Percentiles rank a stretch among this genome's conserved stretches.
phyloP scores from a whole-genome alignment of 35 echinoderm and acorn worm genomes.

The Eucidaris tribuloides region DNA sequence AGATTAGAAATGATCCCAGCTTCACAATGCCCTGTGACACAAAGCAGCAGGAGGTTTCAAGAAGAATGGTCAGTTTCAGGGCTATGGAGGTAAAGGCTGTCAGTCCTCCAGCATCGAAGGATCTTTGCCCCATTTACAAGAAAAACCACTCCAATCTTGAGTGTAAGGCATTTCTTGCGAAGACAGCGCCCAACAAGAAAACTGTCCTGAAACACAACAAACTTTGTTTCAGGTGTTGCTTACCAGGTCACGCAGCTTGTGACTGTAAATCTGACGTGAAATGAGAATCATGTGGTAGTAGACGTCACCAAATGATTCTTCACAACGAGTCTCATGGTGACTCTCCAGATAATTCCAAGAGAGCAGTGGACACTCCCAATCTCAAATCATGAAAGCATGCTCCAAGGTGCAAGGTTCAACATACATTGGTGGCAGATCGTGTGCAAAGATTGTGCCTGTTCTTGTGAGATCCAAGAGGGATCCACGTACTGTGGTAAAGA shows the following conservation, averaged over 20 bases:
- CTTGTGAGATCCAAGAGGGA: conserved; percentile 31
- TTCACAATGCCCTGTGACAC: no score
- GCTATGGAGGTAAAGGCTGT: conserved; percentile 40
- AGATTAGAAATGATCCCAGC: no score
- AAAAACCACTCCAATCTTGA: background rate
- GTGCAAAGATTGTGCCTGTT: conserved; percentile 19
- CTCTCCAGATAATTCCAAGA: no score
- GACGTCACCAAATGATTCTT: background rate
- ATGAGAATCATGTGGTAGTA: conserved; percentile 7
- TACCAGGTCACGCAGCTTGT: background rate
- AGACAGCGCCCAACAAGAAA: background rate
- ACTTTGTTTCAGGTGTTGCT: background rate
- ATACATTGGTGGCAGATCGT: background rate
- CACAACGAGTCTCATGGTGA: no score
- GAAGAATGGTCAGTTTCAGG: conserved; percentile 21
- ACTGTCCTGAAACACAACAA: background rate
- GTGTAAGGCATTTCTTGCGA: conserved; percentile 9
- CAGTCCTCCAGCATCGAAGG: background rate
- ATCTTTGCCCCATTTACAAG: conserved; percentile 18
- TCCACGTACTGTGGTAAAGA: conserved; percentile 15
- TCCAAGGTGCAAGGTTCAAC: no score
- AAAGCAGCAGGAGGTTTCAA: conserved; percentile 29
- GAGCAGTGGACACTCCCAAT: background rate
- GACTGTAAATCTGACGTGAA: background rate
- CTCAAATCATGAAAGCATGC: no score